These are phyloP conservation scores for Camponotus fellah DNA, from an alignment of 2,888 invertebrate species.

Conservation along the genomic window DNA sequence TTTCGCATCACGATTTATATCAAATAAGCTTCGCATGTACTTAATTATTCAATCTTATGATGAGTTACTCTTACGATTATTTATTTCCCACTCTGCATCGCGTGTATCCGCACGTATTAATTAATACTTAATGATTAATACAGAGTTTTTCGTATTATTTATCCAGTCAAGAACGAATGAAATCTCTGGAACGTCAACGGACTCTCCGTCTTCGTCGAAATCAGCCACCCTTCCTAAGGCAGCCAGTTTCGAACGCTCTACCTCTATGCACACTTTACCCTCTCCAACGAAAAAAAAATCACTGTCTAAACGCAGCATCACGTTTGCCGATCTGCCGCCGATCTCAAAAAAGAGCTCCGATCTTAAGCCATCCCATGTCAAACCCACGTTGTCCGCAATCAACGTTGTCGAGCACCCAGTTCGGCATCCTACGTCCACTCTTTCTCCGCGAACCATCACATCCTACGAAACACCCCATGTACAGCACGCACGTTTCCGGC, in stretches of 20 bases:
- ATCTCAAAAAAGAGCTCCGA: conserved; percentile 50
- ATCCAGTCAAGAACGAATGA: conserved; percentile 79
- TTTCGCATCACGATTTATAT: conserved; percentile 28
- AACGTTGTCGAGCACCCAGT: conserved; percentile 58
- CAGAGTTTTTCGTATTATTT: conserved; percentile 74
- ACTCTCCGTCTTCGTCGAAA: conserved; percentile 73
- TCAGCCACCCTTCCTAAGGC: conserved; percentile 68
- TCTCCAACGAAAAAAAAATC: conserved; percentile 73
- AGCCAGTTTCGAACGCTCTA: conserved; percentile 73
- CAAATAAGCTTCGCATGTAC: conserved; percentile 31
- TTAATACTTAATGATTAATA: conserved; percentile 67
- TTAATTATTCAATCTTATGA: background rate
- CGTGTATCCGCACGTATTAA: conserved; percentile 15
- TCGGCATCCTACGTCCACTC: conserved; percentile 59
- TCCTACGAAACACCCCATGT: conserved; percentile 64
- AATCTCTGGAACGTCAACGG: conserved; percentile 82
- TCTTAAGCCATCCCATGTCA: conserved; percentile 41
- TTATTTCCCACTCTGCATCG: conserved; percentile 24
- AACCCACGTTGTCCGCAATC: conserved; percentile 55
- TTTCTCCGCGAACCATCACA: conserved; percentile 60
- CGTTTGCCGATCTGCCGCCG: conserved; percentile 79
- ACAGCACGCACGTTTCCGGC: conserved; percentile 74
- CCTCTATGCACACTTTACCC: conserved; percentile 78
- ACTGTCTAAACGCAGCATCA: conserved; percentile 80
- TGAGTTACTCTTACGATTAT: conserved; percentile 5